Conservation (phyloP, 2,888 invertebrate genomes). For the Drosophila flavopinicola region DNA sequence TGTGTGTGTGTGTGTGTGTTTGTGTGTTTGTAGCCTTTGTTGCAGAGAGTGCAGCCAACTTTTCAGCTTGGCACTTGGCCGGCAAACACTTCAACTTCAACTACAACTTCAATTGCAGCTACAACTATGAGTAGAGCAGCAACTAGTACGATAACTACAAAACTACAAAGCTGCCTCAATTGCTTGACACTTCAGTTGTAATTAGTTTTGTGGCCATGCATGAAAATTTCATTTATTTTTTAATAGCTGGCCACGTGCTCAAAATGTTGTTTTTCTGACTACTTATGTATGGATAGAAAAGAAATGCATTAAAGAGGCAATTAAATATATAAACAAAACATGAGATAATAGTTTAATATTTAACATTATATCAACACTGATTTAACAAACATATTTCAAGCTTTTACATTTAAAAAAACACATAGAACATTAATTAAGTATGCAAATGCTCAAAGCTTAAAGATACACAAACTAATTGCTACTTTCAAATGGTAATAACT, state of each 20-base stretch:
- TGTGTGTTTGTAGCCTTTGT: constrained; percentile 26
- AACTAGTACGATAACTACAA: constrained; percentile 21
- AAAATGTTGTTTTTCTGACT: constrained; percentile 9
- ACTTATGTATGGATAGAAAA: background rate
- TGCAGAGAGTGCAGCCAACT: constrained; percentile 54
- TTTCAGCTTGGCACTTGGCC: constrained; percentile 70
- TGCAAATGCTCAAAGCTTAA: too few species aligned
- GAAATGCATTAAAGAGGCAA: background rate
- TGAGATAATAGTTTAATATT: background rate
- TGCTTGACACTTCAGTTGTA: constrained; percentile 76
- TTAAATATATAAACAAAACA: background rate
- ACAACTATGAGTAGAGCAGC: constrained; percentile 21
- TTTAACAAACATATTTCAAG: too few species aligned
- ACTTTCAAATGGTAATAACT: too few species aligned
- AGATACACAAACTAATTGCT: too few species aligned
- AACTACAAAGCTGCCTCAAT: constrained; percentile 62
- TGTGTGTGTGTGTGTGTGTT: constrained; percentile 1
- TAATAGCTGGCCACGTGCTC: constrained; percentile 48
- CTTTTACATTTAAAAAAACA: too few species aligned
- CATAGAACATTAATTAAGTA: too few species aligned
- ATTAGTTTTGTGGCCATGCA: constrained; percentile 76
- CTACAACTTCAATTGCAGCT: constrained; percentile 25
- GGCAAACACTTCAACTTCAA: constrained; percentile 54
- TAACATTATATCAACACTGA: too few species aligned
- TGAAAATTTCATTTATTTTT: constrained; percentile 55